These are phyloP conservation scores for Gymnorhina tibicen DNA, from an alignment of 2,113 vertebrate species.

Conservation along the genomic window DNA sequence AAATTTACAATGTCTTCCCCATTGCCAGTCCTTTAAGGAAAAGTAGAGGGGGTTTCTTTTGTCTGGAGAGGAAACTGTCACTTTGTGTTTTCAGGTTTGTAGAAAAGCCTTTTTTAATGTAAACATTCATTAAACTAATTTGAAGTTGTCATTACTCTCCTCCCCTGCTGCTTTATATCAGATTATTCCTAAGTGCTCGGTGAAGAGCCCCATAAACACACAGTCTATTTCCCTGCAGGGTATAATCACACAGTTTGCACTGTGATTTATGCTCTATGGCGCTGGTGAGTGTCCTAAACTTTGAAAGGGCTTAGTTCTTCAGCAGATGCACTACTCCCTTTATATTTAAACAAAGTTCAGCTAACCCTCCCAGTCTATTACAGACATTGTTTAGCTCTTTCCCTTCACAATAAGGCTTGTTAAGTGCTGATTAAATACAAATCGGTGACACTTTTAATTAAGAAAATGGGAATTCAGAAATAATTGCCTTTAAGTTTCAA, in stretches of 20 bases:
- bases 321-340: constrained; percentile 64
- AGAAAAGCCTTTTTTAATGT: constrained; percentile 81
- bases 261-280: constrained; percentile 79
- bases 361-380: constrained; percentile 34
- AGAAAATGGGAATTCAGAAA: constrained; percentile 48
- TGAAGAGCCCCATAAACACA: constrained; percentile 84
- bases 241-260: constrained; percentile 84
- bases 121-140: constrained; percentile 92
- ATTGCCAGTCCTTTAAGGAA: background rate
- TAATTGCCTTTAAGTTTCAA: constrained; percentile 6
- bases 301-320: constrained; percentile 66
- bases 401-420: constrained; percentile 29
- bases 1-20: constrained; percentile 17
- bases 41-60: constrained; percentile 12
- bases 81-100: constrained; percentile 75
- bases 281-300: constrained; percentile 79
- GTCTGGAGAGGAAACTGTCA: constrained; percentile 73
- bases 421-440: constrained; percentile 60
- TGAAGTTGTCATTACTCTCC: constrained; percentile 86
- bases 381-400: constrained; percentile 55
- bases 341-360: constrained; percentile 69
- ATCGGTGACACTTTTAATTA: constrained; percentile 64
- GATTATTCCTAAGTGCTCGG: constrained; percentile 87
- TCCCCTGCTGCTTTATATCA: constrained; percentile 89
- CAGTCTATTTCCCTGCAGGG: constrained; percentile 87